Evolutionary conservation across 2,797 vertebrate species (phyloP), one percentile per base, ranked within the genome.

Genomic region (Mormyrops attenuatus): DNA sequence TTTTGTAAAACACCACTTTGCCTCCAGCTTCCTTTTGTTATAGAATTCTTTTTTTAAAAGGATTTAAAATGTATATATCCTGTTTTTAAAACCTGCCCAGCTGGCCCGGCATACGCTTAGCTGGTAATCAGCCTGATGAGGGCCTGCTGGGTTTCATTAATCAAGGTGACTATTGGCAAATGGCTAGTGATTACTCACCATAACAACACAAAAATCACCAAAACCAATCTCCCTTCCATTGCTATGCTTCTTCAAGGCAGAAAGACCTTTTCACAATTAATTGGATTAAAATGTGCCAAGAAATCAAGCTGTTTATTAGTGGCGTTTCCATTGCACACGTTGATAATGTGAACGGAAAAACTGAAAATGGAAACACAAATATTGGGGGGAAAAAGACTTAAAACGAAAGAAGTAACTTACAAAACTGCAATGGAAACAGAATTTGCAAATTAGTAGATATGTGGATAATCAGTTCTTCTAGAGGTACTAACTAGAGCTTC

Each of bases 81-180:
- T 6, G 34, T 73, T 41, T 69, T 41, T 38, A 44, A 73, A 82
- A 82, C 15, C 77, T 44, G 77, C 17, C 77, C 77, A 82, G 77
- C 20, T 47, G 77, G 38, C 20, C 41, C 7, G 8, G n/a, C 77
- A 82, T 82, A 82, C n/a, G 77, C 77, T 82, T 82, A 47, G 77
- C 41, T 82, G 77, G 77, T 82, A 47, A 82, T 44, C 77, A 44
- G 77, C 38, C 41, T 82, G 38, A 82, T 82, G 47, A 82, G 17
- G 7, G 2, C 77, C 77, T n/a, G 77, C 41, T 82, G 77, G 38
- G 38, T 82, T 82, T 82, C 17, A 55, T 86, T 86, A 86, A 86
- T 55, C 85, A 86, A 55, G 47, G 47, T 86, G 47, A 86, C 85
- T 53, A 55, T 86, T 86, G 52, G 73, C 73, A 80, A 4, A 22